These are phyloP conservation scores for Capromys pilorides DNA, from an alignment of 2,797 vertebrate species.

Conservation along the genomic window DNA sequence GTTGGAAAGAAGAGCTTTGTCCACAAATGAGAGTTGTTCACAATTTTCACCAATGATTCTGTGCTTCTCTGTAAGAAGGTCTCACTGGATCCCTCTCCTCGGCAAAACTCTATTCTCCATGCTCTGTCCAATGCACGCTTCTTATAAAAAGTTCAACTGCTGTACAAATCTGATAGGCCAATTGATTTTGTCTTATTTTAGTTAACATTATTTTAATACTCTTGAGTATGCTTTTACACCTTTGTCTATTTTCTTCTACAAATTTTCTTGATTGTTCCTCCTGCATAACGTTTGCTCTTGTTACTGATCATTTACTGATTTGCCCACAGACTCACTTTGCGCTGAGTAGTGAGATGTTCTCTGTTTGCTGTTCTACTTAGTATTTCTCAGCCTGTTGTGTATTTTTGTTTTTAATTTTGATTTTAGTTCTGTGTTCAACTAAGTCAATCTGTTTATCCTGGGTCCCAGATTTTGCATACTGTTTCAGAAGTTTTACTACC, in stretches of 20 bases:
- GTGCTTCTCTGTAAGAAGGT: background rate
- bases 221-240: background rate
- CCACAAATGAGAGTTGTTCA: background rate
- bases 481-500: background rate
- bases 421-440: no score
- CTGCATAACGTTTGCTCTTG: background rate
- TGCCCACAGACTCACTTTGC: accelerated
- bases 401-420: background rate
- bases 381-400: background rate
- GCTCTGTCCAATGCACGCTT: background rate
- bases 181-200: background rate
- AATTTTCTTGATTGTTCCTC: background rate
- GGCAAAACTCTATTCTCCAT: accelerated
- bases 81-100: accelerated
- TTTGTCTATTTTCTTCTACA: background rate
- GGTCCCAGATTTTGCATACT: background rate
- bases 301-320: background rate
- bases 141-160: background rate
- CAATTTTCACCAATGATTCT: background rate
- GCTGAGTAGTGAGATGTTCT: accelerated
- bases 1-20: background rate
- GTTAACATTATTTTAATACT: background rate
- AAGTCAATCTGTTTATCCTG: background rate
- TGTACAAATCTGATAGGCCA: background rate
- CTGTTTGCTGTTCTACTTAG: background rate